Evolutionary conservation across 2,797 vertebrate species (phyloP).

Genomic region (Clarias platycephalus): DNA sequence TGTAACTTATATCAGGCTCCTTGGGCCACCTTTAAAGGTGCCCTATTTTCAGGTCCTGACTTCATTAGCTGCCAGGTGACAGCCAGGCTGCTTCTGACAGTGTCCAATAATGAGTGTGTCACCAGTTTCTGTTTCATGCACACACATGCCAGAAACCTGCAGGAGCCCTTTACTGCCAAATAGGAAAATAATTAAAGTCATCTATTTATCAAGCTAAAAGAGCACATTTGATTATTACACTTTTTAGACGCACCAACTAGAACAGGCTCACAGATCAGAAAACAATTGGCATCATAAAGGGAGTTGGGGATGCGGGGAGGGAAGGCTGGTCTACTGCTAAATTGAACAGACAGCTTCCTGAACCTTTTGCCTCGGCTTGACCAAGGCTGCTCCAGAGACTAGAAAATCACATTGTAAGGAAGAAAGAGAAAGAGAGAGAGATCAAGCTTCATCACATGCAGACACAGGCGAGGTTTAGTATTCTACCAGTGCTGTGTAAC

Average conservation of each 20-base stretch:
- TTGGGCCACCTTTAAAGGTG: constrained; percentile 36
- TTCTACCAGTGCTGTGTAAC: constrained; percentile 37
- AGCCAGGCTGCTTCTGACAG: constrained; percentile 56
- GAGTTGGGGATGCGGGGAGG: constrained; percentile 1
- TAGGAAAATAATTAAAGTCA: constrained; percentile 49
- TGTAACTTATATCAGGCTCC: constrained; percentile 28
- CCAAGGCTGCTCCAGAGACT: constrained; percentile 29
- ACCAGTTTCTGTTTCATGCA: constrained; percentile 53
- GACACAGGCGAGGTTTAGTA: constrained; percentile 33
- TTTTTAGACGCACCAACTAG: constrained; percentile 12
- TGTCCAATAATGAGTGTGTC: constrained; percentile 57
- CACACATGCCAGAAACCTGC: constrained; percentile 21
- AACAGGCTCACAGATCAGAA: constrained; percentile 17
- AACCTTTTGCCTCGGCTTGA: constrained; percentile 42
- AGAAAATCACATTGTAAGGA: constrained; percentile 34
- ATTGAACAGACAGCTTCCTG: constrained; percentile 45
- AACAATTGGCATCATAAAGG: constrained; percentile 39
- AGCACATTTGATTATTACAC: constrained; percentile 39
- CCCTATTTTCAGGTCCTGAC: constrained; percentile 43
- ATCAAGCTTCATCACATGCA: constrained; percentile 32
- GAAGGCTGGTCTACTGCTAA: constrained; percentile 13
- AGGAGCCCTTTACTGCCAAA: constrained; percentile 40
- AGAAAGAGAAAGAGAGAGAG: not conserved
- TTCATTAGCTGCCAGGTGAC: constrained; percentile 54
- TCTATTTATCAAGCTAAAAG: constrained; percentile 40